Conservation (phyloP, 2,888 invertebrate genomes). For the Asteroscopus sphinx region DNA sequence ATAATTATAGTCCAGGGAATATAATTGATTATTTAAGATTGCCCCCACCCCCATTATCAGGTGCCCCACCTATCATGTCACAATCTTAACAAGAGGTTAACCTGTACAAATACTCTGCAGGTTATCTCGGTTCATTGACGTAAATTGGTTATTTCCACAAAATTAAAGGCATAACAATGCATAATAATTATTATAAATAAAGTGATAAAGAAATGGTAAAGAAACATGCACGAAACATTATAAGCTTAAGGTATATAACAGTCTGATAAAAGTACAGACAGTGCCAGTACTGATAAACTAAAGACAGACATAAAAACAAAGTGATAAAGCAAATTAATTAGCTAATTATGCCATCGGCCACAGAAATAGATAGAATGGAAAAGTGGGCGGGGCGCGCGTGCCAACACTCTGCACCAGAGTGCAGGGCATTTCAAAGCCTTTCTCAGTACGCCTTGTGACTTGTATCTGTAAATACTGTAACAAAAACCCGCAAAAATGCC, state of each 20-base stretch:
- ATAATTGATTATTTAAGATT: no score
- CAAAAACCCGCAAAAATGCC: no score
- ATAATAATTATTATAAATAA: constrained; percentile 15
- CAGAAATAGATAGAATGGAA: no score
- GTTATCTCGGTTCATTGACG: constrained; percentile 55
- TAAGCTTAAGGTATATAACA: constrained; percentile 1
- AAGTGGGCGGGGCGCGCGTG: no score
- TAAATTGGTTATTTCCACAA: constrained; percentile 34
- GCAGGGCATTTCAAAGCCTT: no score
- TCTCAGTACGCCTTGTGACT: no score
- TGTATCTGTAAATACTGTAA: no score
- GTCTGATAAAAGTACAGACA: constrained; percentile 10
- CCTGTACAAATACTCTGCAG: constrained; percentile 15
- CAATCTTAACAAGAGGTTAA: constrained; percentile 24
- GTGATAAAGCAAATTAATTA: not conserved
- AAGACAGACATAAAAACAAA: not conserved
- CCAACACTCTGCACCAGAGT: no score
- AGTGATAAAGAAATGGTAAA: constrained; percentile 7
- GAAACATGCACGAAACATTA: not conserved
- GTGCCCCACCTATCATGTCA: not conserved
- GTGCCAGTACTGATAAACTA: not conserved
- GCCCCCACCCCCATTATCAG: no score
- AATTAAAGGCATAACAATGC: constrained; percentile 30
- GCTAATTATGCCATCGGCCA: no score
- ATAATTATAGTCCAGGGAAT: no score